A percentile compares a stretch with the other conserved stretches of the same genome.
Evolutionary conservation across 2,113 vertebrate genomes (phyloP).

Genomic region (Laticauda laticaudata): DNA sequence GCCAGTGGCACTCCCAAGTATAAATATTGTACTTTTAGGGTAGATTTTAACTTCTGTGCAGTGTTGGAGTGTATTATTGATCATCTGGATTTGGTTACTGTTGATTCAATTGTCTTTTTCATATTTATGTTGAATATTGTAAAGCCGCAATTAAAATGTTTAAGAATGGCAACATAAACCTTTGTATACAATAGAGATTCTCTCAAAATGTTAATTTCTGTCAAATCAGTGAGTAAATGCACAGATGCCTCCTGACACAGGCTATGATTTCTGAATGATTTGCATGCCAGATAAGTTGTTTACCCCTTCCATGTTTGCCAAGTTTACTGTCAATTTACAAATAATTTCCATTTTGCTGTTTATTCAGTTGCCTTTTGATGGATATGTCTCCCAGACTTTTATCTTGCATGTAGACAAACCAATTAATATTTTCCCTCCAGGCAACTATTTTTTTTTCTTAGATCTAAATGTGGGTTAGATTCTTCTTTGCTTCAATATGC

Average conservation of each 20-base stretch:
- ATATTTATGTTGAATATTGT: conserved; percentile 73
- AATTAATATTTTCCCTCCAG: conserved; percentile 96
- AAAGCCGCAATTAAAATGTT: conserved; percentile 88
- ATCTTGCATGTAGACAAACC: conserved; percentile 92
- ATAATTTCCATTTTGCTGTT: conserved; percentile 92
- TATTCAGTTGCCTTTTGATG: conserved; percentile 89
- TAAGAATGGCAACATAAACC: conserved; percentile 80
- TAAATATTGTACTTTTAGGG: conserved; percentile 27
- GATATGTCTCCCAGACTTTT: conserved; percentile 90
- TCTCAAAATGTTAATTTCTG: conserved; percentile 87
- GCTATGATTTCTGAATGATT: conserved; percentile 79
- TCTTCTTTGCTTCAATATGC: conserved; percentile 86
- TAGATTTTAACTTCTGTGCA: conserved; percentile 44
- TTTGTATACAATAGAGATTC: conserved; percentile 85
- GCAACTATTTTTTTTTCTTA: conserved; percentile 97
- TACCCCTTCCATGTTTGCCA: conserved; percentile 83
- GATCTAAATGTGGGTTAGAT: conserved; percentile 93
- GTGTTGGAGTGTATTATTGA: conserved; percentile 50
- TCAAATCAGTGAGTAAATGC: conserved; percentile 84
- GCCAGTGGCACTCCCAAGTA: conserved; percentile 26
- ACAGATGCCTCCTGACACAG: conserved; percentile 86
- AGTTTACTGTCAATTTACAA: conserved; percentile 92
- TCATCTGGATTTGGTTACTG: conserved; percentile 58
- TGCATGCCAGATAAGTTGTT: conserved; percentile 82
- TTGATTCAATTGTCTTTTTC: conserved; percentile 59